Evolutionary conservation across 2,888 invertebrate species (phyloP), one percentile per base, ranked within the genome.

Genomic region (Pasiphila rectangulata): DNA sequence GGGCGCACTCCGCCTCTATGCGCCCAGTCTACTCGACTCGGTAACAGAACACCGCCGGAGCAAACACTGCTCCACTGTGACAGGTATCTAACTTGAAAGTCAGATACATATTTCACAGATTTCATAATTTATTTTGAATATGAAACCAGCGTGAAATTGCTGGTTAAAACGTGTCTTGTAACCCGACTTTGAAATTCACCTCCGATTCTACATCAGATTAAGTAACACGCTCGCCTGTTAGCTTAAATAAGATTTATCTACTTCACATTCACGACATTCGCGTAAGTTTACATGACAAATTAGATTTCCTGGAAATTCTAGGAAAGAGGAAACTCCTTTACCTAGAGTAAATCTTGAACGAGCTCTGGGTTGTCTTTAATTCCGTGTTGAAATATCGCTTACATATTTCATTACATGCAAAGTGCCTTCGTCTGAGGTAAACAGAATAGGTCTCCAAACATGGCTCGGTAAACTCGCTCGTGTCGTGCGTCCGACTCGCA

Each of bases 11-110:
- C 57, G 42, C 52, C 55, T 53, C 56, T 61, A 53, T 16, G 17
- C 32, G 9, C 53, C 57, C 60, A 57, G 45, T 46, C 50, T 44
- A 41, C 46, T 56, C 51, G 45, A 41, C 43, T 53, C 57, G 45
- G 83, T 78, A 84, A 85, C 75, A 60, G 61, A 71, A 84, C 66
- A 80, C 76, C 63, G 56, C 59, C 67, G 61, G 60, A 68, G 61
- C 69, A 69, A 75, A 74, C 69, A 74, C 69, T 66, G 34, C 70
- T 67, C 63, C 62, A 57, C 61, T 61, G 68, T 79, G 82, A 80
- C 82, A 80, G 75, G 74, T 79, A 79, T 75, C 63, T 64, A 69
- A 72, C 76, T 68, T 64, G 71, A 72, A 67, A 65, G 54, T 58
- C 46, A 67, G 67, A 64, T 68, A 69, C 67, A 65, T 62, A 63